Percentiles rank a stretch among this genome's conserved stretches.
These are phyloP conservation scores for Nerophis lumbriciformis DNA, from an alignment of 2,113 vertebrate species.

Conservation along the genomic window DNA sequence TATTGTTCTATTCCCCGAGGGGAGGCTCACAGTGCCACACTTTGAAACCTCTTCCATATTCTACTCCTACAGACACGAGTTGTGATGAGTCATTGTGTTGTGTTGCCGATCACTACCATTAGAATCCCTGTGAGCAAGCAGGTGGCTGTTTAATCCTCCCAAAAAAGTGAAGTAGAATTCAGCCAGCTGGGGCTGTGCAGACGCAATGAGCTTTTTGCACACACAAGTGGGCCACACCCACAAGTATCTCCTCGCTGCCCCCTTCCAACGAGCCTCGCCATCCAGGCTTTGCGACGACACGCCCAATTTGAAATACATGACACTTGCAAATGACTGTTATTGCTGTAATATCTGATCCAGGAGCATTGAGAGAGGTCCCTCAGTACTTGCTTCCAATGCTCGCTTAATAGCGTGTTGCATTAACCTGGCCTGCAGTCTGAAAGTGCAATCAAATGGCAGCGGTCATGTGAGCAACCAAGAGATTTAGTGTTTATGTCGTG, in stretches of 20 bases:
- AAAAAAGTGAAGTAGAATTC: background rate
- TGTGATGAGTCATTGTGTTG: background rate
- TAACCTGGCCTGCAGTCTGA: slow-evolving; percentile 1
- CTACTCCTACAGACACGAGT: background rate
- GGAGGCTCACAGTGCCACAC: no score
- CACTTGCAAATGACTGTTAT: slow-evolving; percentile 19
- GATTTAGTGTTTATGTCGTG: slow-evolving; percentile 5
- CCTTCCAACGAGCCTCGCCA: slow-evolving; percentile 20
- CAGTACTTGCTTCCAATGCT: slow-evolving; percentile 7
- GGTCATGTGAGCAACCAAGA: slow-evolving; percentile 40
- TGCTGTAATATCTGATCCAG: no score
- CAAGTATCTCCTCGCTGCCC: slow-evolving; percentile 12
- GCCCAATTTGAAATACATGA: slow-evolving; percentile 4
- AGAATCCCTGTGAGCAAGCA: background rate
- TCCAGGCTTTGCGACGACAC: slow-evolving; percentile 9
- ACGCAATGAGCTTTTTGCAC: slow-evolving; percentile 23
- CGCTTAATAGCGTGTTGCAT: slow-evolving; percentile 13
- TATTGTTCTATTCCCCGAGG: no score
- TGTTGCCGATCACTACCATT: background rate
- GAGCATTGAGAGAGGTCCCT: background rate
- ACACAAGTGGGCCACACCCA: slow-evolving; percentile 20
- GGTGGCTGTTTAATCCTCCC: background rate
- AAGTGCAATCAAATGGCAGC: slow-evolving; percentile 35
- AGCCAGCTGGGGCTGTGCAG: slow-evolving; percentile 2
- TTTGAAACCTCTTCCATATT: no score